Percentiles rank a stretch among this genome's conserved stretches.
Evolutionary conservation across 2,888 invertebrate species (phyloP).

Genomic region (Cheilosia scutellata): DNA sequence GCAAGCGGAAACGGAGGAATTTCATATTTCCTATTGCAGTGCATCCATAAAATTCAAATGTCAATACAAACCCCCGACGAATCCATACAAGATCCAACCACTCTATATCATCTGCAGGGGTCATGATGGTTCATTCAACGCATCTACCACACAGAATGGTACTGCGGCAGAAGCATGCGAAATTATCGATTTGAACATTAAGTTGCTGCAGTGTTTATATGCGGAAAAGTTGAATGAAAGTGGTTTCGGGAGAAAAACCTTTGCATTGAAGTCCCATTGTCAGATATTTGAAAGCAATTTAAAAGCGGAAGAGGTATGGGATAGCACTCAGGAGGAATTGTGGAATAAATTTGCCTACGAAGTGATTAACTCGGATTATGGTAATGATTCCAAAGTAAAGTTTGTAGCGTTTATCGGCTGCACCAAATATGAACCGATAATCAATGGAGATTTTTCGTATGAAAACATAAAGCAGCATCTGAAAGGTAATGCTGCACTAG

Average conservation of each 20-base stretch:
- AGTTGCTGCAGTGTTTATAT: slow-evolving; percentile 93
- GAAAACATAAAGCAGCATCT: slow-evolving; percentile 89
- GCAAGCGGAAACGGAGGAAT: slow-evolving; percentile 34
- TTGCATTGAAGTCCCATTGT: slow-evolving; percentile 91
- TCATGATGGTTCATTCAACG: slow-evolving; percentile 91
- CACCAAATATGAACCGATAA: slow-evolving; percentile 90
- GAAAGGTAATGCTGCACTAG: slow-evolving; percentile 94
- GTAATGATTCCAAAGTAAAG: slow-evolving; percentile 88
- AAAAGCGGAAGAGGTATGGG: slow-evolving; percentile 88
- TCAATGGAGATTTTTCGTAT: slow-evolving; percentile 87
- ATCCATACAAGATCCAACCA: slow-evolving; percentile 84
- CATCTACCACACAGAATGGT: slow-evolving; percentile 81
- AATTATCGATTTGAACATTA: slow-evolving; percentile 90
- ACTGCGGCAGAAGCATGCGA: slow-evolving; percentile 87
- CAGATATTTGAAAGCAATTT: slow-evolving; percentile 90
- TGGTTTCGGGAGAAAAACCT: slow-evolving; percentile 90
- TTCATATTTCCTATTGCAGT: slow-evolving; percentile 77
- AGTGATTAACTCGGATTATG: slow-evolving; percentile 89
- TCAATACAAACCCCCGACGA: slow-evolving; percentile 29
- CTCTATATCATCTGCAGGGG: slow-evolving; percentile 93
- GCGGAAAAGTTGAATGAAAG: slow-evolving; percentile 94
- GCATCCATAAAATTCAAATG: slow-evolving; percentile 67
- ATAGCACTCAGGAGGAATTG: slow-evolving; percentile 90
- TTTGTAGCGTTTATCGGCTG: slow-evolving; percentile 95
- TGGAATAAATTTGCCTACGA: slow-evolving; percentile 94